Evolutionary conservation across 64 coral and sea anemone species (phyloP).

Genomic region (Montipora cactus): DNA sequence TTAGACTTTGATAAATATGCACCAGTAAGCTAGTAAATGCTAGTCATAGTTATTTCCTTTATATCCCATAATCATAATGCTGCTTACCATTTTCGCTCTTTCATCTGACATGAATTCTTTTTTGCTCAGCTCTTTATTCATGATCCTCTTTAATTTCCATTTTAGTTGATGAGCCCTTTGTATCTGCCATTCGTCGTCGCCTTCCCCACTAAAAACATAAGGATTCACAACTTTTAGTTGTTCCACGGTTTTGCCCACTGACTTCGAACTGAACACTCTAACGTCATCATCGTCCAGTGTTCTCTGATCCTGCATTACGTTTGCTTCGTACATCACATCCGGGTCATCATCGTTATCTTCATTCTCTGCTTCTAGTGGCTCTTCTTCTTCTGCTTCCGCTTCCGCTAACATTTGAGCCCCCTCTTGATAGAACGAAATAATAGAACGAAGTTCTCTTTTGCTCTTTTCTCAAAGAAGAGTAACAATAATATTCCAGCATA

Average conservation of each 20-base stretch:
- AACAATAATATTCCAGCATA: no score
- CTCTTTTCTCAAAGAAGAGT: no score
- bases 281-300: constrained; percentile 71
- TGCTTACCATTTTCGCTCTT: constrained; percentile 31
- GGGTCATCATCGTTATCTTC: constrained; percentile 25
- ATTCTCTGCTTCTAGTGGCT: constrained; percentile 6
- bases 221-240: constrained; percentile 2
- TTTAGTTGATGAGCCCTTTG: constrained; percentile 32
- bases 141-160: constrained; percentile 30
- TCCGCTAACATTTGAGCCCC: not conserved
- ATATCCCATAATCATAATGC: no score
- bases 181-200: constrained; percentile 28
- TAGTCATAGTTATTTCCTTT: no score
- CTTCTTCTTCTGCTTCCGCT: constrained; percentile 13
- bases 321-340: constrained; percentile 74
- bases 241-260: not conserved
- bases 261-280: constrained; percentile 8
- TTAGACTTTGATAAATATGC: no score
- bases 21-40: no score
- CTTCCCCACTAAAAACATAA: not conserved
- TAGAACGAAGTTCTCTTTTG: not conserved
- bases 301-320: constrained; percentile 66
- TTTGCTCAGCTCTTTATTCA: constrained; percentile 46
- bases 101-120: constrained; percentile 71
- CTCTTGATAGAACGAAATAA: not conserved